Base-by-base conservation (phyloP, 35 echinoderm and acorn worm genomes). In the Diadema setosum region DNA sequence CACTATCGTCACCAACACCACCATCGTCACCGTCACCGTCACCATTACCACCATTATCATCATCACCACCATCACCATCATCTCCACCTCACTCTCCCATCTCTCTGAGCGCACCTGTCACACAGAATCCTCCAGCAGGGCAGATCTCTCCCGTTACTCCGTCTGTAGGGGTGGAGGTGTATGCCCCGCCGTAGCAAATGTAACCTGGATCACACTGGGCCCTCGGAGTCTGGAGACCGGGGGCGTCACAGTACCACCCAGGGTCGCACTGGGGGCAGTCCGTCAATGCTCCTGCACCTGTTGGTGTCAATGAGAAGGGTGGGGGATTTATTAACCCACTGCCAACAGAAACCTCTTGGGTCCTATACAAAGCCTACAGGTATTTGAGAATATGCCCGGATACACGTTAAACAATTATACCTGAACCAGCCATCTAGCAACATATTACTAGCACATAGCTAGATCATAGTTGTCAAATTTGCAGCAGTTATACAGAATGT, bases 211-310 rank as follows among this genome's bases (percentile, higher is more conserved):
- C 96, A 76, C 96, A 98, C 1, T 93, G 96, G 17, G 88, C 85
- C 64, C 96, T 84, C 1, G 96, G 96, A 1, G 88, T 91, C 52
- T 85, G 61, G n/a, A 98, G 86, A 67, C 96, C 96, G 27, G 92
- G 96, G 5, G 96, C 84, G 45, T 98, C 96, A 85, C 96, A 98
- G 84, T 98, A 94, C 89, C 88, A 98, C 2, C 96, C 96, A 48
- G 96, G 96, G 58, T 98, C 96, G 86, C 96, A 98, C 0, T 92
- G 86, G 2, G 88, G 82, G 33, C 96, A 98, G 61, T 84, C 82
- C 29, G 90, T 87, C 25, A 98, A 21, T 17, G 49, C 63, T 48
- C 84, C 7, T 18, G 69, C 69, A 57, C 75, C 93, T 95, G 43
- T 41, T 1, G n/a, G 52, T 7, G 20, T 25, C 3, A 48, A 57